phyloP scores from a whole-genome alignment of 2,113 vertebrate species.

The Zosterops pallidus region DNA sequence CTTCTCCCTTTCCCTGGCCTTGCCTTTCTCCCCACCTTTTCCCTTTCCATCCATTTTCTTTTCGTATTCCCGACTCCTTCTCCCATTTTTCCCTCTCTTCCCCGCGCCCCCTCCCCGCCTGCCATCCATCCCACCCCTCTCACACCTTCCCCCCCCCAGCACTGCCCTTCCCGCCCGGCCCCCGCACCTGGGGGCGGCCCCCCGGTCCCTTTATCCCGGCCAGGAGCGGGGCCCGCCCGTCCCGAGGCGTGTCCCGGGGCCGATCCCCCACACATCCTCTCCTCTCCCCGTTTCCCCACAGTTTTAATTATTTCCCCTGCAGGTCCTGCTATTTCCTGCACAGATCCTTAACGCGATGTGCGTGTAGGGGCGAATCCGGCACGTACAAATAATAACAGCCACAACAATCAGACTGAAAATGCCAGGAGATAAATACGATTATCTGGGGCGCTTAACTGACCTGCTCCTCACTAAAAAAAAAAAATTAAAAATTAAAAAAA shows the following conservation, averaged over 20 bases:
- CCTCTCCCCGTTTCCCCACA: not conserved
- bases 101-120: fast-evolving
- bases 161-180: not conserved
- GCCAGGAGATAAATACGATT: not conserved
- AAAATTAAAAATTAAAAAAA: too few relatives aligned
- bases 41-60: not conserved
- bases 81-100: not conserved
- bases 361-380: not conserved
- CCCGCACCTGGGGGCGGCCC: not conserved
- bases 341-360: not conserved
- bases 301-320: not conserved
- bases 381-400: not conserved
- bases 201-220: not conserved
- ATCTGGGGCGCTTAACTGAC: not conserved
- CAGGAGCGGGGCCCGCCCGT: too few relatives aligned
- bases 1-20: not conserved
- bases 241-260: not conserved
- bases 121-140: not conserved
- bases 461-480: not conserved
- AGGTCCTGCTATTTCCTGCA: not conserved
- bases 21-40: not conserved
- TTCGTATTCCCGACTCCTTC: not conserved
- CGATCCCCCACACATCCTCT: not conserved
- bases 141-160: not conserved
- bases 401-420: not conserved